Base-by-base conservation (phyloP, 2,888 invertebrate species). In the Chymomyza procnemis region DNA sequence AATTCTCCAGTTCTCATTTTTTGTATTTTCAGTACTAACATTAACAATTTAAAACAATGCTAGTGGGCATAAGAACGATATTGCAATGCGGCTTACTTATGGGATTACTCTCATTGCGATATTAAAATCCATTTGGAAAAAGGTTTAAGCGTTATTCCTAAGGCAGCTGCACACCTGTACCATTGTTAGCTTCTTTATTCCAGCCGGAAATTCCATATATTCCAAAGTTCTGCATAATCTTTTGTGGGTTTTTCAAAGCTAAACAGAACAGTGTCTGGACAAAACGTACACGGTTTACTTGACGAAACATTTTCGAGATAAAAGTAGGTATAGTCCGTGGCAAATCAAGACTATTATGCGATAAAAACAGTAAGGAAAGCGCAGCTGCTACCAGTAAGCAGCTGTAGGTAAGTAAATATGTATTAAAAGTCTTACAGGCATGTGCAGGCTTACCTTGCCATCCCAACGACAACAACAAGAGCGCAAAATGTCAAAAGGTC, bases 401-500 rank as follows among this genome's bases (percentile, higher is more conserved):
- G 54, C 21, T 54, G 14, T 21, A 54, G 21, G 22, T 21, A 54
- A 16, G 19, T 21, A 54, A 54, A 54, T 22, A 54, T 21, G 14
- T 22, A 21, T 50, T 50, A 50, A 18, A 50, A 50, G 50, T 54
- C 19, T 54, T 54, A 21, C 19, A 50, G 6, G 54, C 54, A 54
- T 54, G 19, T 18, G 19, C 12, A 54, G n/a, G n/a, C 4, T 54
- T 54, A 54, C 54, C 54, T 54, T 54, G 19, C 50, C 50, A 16
- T 12, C 21, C 1, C 18, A 52, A 52, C 52, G 19, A 52, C 18
- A 52, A 3, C 52, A 52, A 52, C 16, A 19, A 50, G 16, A 69
- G 74, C 77, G 66, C 67, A 80, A 71, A 73, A 81, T 81, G 81
- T 81, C 81, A 81, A 76, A 41, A 81, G 86, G 81, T 86, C 81